Conservation (phyloP, 1,140 invertebrate species). For the Drosophila kurseongensis region DNA sequence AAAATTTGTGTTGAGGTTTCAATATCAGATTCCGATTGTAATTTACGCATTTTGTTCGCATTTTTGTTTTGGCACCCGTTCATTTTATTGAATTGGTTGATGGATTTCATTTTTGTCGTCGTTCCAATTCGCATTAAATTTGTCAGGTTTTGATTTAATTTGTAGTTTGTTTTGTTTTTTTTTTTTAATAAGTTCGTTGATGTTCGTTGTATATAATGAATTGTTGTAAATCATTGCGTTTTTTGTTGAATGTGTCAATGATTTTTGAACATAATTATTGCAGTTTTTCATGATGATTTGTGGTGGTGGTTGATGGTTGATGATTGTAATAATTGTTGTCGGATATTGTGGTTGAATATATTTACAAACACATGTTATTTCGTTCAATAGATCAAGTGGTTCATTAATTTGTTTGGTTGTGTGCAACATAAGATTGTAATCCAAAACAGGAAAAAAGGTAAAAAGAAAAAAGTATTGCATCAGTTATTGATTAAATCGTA, state of each 20-base stretch:
- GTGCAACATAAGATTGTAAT: conserved; percentile 72
- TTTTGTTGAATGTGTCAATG: conserved; percentile 39
- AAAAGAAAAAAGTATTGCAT: conserved; percentile 66
- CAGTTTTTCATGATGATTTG: conserved; percentile 25
- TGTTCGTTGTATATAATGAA: conserved; percentile 39
- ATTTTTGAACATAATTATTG: conserved; percentile 43
- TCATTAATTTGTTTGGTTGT: conserved; percentile 60
- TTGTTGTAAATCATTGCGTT: conserved; percentile 34
- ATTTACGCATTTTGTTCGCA: conserved; percentile 40
- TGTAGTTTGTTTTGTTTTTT: conserved; percentile 30
- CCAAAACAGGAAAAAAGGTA: conserved; percentile 73
- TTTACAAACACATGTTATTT: conserved; percentile 65
- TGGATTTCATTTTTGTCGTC: conserved; percentile 38
- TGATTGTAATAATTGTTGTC: conserved; percentile 33
- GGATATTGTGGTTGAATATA: conserved; percentile 43
- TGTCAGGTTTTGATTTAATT: conserved; percentile 34
- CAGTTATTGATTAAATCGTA: conserved; percentile 62
- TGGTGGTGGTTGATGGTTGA: conserved; percentile 36
- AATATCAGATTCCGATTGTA: conserved; percentile 35
- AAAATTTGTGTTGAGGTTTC: conserved; percentile 36
- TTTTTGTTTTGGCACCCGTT: conserved; percentile 18
- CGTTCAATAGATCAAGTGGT: conserved; percentile 43
- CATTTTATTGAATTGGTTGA: conserved; percentile 24
- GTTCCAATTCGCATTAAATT: conserved; percentile 45
- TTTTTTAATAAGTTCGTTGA: conserved; percentile 30